phyloP scores from a whole-genome alignment of 2,888 invertebrate genomes.

The Torymus auratus region DNA sequence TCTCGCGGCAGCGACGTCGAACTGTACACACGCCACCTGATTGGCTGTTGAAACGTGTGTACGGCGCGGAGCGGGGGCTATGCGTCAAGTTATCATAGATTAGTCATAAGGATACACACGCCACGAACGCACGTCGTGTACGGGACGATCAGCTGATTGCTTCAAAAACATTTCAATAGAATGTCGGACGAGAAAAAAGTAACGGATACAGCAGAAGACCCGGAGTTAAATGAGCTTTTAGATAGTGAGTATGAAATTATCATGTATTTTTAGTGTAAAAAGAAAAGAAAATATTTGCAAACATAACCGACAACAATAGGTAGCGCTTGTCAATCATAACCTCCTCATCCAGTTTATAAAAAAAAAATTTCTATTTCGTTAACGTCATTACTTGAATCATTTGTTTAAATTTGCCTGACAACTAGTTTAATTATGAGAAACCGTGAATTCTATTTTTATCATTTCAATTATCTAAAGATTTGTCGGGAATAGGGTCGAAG shows the following conservation, averaged over 20 bases:
- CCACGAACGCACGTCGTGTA: background rate
- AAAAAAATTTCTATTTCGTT: background rate
- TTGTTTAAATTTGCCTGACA: too few species aligned
- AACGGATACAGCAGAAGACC: conserved; percentile 77
- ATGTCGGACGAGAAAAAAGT: conserved; percentile 71
- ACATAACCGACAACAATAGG: background rate
- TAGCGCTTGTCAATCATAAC: conserved; percentile 46
- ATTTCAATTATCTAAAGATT: conserved; percentile 8
- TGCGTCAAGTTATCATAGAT: conserved; percentile 13
- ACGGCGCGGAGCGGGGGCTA: too few species aligned
- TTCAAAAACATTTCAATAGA: conserved; percentile 52
- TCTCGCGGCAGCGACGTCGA: too few species aligned
- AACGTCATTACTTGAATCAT: too few species aligned
- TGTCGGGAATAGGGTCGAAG: conserved; percentile 22
- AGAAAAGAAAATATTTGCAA: conserved; percentile 12
- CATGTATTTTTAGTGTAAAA: background rate
- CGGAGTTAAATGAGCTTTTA: conserved; percentile 85
- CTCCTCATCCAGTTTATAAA: conserved; percentile 15
- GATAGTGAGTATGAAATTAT: conserved; percentile 81
- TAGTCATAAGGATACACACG: background rate
- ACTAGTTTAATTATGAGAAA: too few species aligned
- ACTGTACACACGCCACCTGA: too few species aligned
- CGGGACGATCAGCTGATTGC: conserved; percentile 48
- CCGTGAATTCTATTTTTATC: too few species aligned
- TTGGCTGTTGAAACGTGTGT: too few species aligned